Percentiles rank a stretch among this genome's conserved stretches.
Evolutionary conservation across 2,888 invertebrate genomes (phyloP).

Genomic region (Patella ulyssiponensis): DNA sequence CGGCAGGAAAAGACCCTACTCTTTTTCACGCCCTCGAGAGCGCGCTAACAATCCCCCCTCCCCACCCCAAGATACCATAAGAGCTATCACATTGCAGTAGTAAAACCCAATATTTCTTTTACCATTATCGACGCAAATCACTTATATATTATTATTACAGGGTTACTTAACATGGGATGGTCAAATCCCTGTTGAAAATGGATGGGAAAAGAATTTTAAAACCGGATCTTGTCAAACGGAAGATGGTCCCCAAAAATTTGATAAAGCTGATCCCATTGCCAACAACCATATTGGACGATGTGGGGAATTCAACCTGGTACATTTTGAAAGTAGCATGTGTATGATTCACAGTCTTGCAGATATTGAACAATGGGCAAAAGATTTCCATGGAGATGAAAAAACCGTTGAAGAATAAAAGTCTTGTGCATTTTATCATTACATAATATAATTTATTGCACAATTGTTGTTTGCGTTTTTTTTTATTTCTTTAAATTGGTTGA

Average conservation of each 20-base stretch:
- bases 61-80: too few species aligned
- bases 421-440: too few species aligned
- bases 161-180: not conserved
- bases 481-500: too few species aligned
- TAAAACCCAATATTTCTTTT: too few species aligned
- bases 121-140: too few species aligned
- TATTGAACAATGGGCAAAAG: not conserved
- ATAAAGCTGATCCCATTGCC: not conserved
- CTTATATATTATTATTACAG: not conserved
- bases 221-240: not conserved
- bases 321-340: not conserved
- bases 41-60: too few species aligned
- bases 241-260: not conserved
- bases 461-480: too few species aligned
- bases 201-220: not conserved
- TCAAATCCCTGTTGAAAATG: not conserved
- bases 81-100: too few species aligned
- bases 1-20: too few species aligned
- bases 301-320: conserved; percentile 2
- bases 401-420: not conserved
- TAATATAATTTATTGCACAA: too few species aligned
- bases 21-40: too few species aligned
- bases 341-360: not conserved
- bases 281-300: not conserved
- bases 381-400: not conserved